Evolutionary conservation across 2,113 vertebrate species (phyloP), one percentile per base, ranked within the genome.

Genomic region (Myotis davidii): DNA sequence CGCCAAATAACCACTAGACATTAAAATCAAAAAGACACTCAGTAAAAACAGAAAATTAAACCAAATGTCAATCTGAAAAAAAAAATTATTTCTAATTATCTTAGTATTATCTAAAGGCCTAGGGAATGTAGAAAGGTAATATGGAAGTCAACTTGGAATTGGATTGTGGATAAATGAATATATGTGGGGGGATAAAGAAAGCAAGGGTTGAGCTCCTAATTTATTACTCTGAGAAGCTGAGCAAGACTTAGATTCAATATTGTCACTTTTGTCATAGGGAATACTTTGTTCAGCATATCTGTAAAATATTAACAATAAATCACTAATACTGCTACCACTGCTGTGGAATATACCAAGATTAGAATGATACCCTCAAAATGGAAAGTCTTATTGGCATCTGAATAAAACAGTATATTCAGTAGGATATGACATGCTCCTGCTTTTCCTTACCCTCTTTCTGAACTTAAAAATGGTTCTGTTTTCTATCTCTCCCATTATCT

Each of bases 11-110:
- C 10, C n/a, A 73, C 18, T 87, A 86, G 85, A 56, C 3, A 91
- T 67, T 74, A 34, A 59, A 90, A 95, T 61, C 5, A 87, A 85
- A 7, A 87, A 79, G 23, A 83, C 42, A 39, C 4, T 25, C 32
- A 81, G 4, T 77, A 29, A 95, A 88, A 95, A 94, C 61, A 82
- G 2, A 77, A 54, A 88, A 88, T 65, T 88, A 85, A 88, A 76
- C 2, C 45, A 61, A 92, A 81, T 95, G 17, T 8, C 14, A 72
- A 9, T 77, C 23, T 78, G 48, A 94, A 85, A 0, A 92, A 94
- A 0, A 92, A 92, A 77, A 32, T 54, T 79, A 85, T 90, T 85
- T 69, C 4, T 74, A 92, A 90, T 87, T 90, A 7, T 23, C 20
- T 94, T 84, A 72, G 10, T 86, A 3, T 90, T 92, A 11, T 89